Percentiles rank a stretch among this genome's conserved stretches.
phyloP scores from a whole-genome alignment of 2,797 vertebrate species.

The Phalloptychus januarius region DNA sequence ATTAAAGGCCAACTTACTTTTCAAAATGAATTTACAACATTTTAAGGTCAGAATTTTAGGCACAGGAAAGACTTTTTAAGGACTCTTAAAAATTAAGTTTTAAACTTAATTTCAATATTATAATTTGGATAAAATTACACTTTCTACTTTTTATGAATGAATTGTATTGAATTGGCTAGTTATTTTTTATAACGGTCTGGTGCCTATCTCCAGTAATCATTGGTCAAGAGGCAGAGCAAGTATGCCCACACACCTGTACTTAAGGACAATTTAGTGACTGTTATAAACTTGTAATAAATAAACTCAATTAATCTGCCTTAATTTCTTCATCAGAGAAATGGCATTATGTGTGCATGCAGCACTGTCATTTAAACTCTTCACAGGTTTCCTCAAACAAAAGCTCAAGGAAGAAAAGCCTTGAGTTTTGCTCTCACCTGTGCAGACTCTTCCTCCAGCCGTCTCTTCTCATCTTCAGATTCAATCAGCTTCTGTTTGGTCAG shows the following conservation, averaged over 20 bases:
- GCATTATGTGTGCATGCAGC: not conserved
- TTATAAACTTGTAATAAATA: not conserved
- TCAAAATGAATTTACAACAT: too few relatives aligned
- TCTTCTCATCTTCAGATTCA: constrained; percentile 97
- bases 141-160: not conserved
- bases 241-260: not conserved
- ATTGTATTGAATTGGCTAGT: not conserved
- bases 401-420: not conserved
- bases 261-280: not conserved
- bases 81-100: not conserved
- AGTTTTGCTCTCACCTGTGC: constrained; percentile 84
- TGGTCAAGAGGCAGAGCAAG: not conserved
- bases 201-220: not conserved
- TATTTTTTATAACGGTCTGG: not conserved
- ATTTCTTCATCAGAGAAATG: constrained; percentile 4
- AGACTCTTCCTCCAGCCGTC: constrained; percentile 92
- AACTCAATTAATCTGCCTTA: not conserved
- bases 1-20: too few relatives aligned
- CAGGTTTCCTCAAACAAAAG: not conserved
- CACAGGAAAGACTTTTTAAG: too few relatives aligned
- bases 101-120: not conserved
- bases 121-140: not conserved
- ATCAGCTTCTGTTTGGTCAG: constrained; percentile 99
- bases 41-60: too few relatives aligned
- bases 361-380: not conserved